A percentile compares a stretch with the other conserved stretches of the same genome.
Conservation (phyloP, 2,888 invertebrate species). For the Alviniconcha strummeri region DNA sequence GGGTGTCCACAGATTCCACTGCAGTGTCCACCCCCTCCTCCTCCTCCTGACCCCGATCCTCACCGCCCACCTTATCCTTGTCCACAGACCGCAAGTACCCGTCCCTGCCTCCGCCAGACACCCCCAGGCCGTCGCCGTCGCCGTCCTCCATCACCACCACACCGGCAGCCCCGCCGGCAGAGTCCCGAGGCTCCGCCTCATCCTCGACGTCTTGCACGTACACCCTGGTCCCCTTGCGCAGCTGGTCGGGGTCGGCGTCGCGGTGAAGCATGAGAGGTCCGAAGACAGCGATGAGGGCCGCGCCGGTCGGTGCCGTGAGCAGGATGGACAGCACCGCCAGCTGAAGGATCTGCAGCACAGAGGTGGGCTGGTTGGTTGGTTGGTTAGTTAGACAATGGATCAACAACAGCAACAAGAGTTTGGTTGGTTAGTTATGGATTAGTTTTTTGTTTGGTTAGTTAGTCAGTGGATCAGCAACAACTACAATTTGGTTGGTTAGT, state of each 20-base stretch:
- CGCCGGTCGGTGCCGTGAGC: slow-evolving; percentile 70
- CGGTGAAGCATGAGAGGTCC: slow-evolving; percentile 60
- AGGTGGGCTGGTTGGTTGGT: no score
- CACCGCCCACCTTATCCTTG: neutral
- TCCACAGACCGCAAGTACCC: no score
- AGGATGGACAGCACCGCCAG: slow-evolving; percentile 69
- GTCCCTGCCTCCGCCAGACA: no score
- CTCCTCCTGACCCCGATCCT: neutral
- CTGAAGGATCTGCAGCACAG: slow-evolving; percentile 60
- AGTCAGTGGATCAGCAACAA: no score
- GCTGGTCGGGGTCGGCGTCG: neutral
- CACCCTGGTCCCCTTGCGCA: neutral
- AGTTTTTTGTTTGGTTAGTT: no score
- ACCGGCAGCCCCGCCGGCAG: no score
- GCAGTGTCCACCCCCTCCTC: neutral
- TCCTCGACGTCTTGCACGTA: neutral
- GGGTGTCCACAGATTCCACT: neutral
- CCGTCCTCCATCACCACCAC: neutral
- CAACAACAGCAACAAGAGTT: no score
- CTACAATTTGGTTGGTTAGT: no score
- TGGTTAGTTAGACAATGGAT: no score
- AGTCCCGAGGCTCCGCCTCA: neutral
- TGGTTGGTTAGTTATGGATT: no score
- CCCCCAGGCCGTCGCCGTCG: neutral
- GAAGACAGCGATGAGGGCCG: slow-evolving; percentile 62